Conservation (phyloP, 2,113 vertebrate genomes). For the Corythoichthys intestinalis region DNA sequence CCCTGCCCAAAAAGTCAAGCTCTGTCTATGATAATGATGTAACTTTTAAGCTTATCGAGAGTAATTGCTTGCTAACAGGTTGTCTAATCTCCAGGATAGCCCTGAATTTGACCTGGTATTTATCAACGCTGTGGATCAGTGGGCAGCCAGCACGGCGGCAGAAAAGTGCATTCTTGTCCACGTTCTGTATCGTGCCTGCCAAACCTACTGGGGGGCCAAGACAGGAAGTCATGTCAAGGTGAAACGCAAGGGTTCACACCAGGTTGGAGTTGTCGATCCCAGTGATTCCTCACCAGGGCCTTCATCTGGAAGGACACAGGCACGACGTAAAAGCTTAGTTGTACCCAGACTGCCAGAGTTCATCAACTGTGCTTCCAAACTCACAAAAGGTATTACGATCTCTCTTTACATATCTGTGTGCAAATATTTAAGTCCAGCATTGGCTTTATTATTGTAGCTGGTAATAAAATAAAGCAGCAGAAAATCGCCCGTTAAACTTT, state of each 20-base stretch:
- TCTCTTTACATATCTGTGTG: neutral
- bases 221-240: slow-evolving; percentile 13
- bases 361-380: slow-evolving; percentile 91
- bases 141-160: slow-evolving; percentile 85
- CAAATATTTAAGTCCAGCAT: neutral
- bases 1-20: too few relatives aligned
- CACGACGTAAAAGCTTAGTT: slow-evolving; percentile 41
- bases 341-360: slow-evolving; percentile 83
- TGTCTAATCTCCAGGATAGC: slow-evolving; percentile 75
- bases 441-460: neutral
- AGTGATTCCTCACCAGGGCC: neutral
- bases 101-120: slow-evolving; percentile 92
- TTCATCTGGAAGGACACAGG: slow-evolving; percentile 14
- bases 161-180: slow-evolving; percentile 94
- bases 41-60: neutral
- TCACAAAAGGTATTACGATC: slow-evolving; percentile 77
- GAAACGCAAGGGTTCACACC: neutral
- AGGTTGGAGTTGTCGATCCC: neutral
- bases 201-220: slow-evolving; percentile 77
- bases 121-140: slow-evolving; percentile 87
- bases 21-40: too few relatives aligned
- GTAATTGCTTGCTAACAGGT: neutral
- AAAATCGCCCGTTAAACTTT: neutral
- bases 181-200: slow-evolving; percentile 86
- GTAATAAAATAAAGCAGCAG: neutral